These are phyloP conservation scores for Sogatella furcifera DNA, from an alignment of 1,140 invertebrate species.

Conservation along the genomic window DNA sequence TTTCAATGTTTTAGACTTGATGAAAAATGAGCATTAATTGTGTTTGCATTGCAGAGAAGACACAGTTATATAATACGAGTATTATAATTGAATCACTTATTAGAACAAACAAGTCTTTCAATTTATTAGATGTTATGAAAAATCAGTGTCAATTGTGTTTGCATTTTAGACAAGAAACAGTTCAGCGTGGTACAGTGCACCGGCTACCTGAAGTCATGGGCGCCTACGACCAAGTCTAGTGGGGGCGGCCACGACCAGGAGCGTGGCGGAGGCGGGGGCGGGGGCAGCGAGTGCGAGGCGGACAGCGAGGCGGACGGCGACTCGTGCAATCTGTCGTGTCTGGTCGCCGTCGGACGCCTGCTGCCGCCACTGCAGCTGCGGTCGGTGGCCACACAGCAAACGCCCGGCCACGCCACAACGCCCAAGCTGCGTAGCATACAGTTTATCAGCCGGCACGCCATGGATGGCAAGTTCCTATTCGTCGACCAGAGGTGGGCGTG, in stretches of 20 bases:
- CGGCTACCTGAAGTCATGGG: conserved; percentile 88
- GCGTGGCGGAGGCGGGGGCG: conserved; percentile 46
- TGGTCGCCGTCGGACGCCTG: conserved; percentile 69
- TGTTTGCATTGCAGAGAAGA: too few species aligned
- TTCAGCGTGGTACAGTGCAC: conserved; percentile 70
- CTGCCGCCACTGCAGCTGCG: conserved; percentile 36
- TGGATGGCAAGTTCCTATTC: conserved; percentile 50
- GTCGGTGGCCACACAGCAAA: conserved; percentile 15
- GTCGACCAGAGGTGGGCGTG: conserved; percentile 55
- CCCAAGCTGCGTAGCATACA: conserved; percentile 23
- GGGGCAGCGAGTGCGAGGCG: conserved; percentile 47
- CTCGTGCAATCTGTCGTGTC: conserved; percentile 67
- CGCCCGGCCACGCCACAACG: conserved; percentile 13
- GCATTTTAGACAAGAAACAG: too few species aligned
- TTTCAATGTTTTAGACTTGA: too few species aligned
- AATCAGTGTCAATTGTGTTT: too few species aligned
- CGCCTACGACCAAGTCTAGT: conserved; percentile 56
- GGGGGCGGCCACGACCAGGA: conserved; percentile 41
- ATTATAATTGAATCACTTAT: too few species aligned
- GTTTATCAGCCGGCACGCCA: conserved; percentile 50
- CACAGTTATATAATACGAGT: too few species aligned
- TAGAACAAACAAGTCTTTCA: too few species aligned
- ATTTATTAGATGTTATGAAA: too few species aligned
- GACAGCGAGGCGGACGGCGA: conserved; percentile 57
- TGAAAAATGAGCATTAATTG: too few species aligned